These are phyloP conservation scores for Formicarius rufipectus DNA, from an alignment of 2,113 vertebrate species.

Conservation along the genomic window DNA sequence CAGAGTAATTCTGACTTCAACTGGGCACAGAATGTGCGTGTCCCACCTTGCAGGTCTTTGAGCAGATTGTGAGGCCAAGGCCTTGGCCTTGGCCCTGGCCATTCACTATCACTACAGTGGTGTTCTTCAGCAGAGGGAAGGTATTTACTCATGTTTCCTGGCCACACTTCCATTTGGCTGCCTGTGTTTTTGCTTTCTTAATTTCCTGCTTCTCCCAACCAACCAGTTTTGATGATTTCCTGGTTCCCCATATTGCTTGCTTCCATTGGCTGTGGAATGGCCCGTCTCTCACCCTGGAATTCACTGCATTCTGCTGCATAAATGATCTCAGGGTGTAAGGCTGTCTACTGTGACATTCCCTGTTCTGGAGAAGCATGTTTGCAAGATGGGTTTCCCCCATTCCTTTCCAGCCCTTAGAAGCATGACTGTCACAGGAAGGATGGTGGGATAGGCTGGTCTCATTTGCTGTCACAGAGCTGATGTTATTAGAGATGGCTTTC, in stretches of 20 bases:
- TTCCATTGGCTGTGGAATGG: neutral
- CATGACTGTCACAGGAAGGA: neutral
- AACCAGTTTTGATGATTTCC: neutral
- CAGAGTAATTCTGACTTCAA: neutral
- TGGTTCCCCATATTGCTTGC: neutral
- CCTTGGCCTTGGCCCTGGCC: neutral
- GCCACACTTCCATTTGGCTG: neutral
- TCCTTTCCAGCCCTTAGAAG: neutral
- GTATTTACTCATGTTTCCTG: neutral
- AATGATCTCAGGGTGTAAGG: neutral
- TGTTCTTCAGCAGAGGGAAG: slow-evolving; percentile 1
- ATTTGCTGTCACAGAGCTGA: neutral
- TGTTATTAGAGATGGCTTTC: neutral
- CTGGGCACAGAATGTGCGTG: neutral
- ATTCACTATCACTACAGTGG: neutral
- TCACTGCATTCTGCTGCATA: neutral
- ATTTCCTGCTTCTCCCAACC: neutral
- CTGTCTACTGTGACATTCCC: neutral
- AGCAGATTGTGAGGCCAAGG: neutral
- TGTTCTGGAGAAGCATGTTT: neutral
- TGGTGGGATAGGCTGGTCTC: neutral
- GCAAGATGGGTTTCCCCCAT: neutral
- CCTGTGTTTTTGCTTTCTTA: neutral
- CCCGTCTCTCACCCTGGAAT: neutral
- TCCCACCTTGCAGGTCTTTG: neutral